These are phyloP conservation scores for Callocephalon fimbriatum DNA, from an alignment of 2,113 vertebrate species.

Conservation along the genomic window DNA sequence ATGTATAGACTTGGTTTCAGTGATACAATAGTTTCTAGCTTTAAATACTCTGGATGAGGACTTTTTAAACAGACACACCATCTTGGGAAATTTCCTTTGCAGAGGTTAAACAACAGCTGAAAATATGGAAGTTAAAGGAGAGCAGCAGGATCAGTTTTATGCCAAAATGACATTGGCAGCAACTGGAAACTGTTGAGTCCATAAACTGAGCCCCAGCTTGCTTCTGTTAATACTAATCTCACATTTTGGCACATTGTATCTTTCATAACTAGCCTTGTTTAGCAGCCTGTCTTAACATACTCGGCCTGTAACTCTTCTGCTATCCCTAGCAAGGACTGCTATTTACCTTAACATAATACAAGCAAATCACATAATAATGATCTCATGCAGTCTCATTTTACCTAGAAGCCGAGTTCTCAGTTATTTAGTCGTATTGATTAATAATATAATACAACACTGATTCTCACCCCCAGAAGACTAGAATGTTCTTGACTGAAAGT, in stretches of 20 bases:
- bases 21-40: not conserved
- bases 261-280: not conserved
- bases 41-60: not conserved
- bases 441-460: not conserved
- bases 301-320: not conserved
- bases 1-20: not conserved
- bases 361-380: not conserved
- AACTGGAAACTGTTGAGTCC: not conserved
- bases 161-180: not conserved
- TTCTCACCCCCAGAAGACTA: not conserved
- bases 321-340: not conserved
- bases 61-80: not conserved
- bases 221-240: not conserved
- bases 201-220: not conserved
- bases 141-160: not conserved
- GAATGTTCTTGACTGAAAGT: not conserved
- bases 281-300: not conserved
- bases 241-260: not conserved
- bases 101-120: not conserved
- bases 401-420: not conserved
- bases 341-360: not conserved
- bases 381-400: not conserved
- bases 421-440: not conserved
- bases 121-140: not conserved
- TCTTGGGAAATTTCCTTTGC: not conserved